Base-by-base conservation (phyloP, 23 tunicate genomes). In the Ascidia mentula region DNA sequence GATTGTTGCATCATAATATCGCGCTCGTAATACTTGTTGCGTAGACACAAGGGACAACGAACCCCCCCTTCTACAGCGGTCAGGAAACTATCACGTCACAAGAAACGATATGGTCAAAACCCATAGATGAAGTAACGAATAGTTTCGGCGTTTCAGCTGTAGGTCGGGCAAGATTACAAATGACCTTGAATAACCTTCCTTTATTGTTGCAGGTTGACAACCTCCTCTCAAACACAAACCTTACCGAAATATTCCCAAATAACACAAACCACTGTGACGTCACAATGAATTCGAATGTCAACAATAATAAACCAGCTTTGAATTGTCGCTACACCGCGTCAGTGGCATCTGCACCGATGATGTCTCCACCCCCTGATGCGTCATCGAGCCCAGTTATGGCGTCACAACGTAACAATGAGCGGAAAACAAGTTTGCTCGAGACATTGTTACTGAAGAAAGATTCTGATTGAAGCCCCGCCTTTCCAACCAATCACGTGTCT, bases 351-450 rank as follows among this genome's bases (percentile, higher is more conserved):
- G 75, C 75, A 6, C 38, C 75, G 9, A 71, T 71, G 2, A 34
- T 71, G 37, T 20, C 75, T 31, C 75, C 65, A 9, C 65, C 65
- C 2, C 65, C 65, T 9, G 7, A 53, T 6, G 65, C 65, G 12
- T 53, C 65, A 53, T 53, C 65, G 13, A 53, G 13, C 65, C 24
- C 65, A 3, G 24, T 3, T 28, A 53, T 53, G 78, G 28, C 78
- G 78, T 35, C 78, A 74, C 24, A 38, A 36, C 45, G 40, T 13
- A 38, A 30, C 46, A 46, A 24, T 26, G 45, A 39, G 18, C 46
- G 40, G 6, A 74, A 74, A 74, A 31, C 40, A 1, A 74, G 78
- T 74, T 38, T 74, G 45, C 46, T 74, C 6, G 78, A 74, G 26
- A 36, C 46, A 1, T 38, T 74, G 46, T 28, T 74, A 46, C 26